A percentile compares a stretch with the other conserved stretches of the same genome.
These are phyloP conservation scores for Alfaro cultratus DNA, from an alignment of 2,797 vertebrate genomes.

Conservation along the genomic window DNA sequence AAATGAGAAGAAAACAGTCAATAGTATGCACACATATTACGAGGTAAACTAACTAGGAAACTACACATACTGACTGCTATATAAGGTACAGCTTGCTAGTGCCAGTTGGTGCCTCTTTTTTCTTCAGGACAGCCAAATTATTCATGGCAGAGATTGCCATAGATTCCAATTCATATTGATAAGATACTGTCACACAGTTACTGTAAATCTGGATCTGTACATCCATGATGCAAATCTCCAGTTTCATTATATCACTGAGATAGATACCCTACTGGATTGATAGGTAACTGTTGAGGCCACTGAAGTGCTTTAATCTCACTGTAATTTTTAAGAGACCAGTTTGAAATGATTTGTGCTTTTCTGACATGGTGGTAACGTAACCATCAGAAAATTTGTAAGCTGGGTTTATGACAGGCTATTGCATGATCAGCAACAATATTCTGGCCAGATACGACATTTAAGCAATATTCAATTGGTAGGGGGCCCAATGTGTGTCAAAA, in stretches of 20 bases:
- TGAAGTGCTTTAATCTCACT: not conserved
- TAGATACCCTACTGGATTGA: not conserved
- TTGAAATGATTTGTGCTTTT: not conserved
- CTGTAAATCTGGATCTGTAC: not conserved
- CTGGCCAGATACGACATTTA: not conserved
- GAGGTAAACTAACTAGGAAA: constrained; percentile 56
- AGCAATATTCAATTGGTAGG: not conserved
- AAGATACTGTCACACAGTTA: not conserved
- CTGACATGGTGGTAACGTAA: not conserved
- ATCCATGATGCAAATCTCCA: not conserved
- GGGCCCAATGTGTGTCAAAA: not conserved
- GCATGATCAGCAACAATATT: not conserved
- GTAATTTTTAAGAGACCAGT: not conserved
- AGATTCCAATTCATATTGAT: not conserved
- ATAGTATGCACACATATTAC: constrained; percentile 43
- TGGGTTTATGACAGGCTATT: not conserved
- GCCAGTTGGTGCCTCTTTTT: not conserved
- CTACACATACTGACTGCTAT: constrained; percentile 5
- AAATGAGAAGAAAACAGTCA: constrained; percentile 60
- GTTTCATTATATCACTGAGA: not conserved
- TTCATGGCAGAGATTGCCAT: not conserved
- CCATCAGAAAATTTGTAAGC: not conserved
- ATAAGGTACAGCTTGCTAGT: not conserved
- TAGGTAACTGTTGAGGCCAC: not conserved
- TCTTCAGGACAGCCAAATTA: not conserved